These are phyloP conservation scores for Eurystomus gularis DNA, from an alignment of 2,113 vertebrate genomes.

Conservation along the genomic window DNA sequence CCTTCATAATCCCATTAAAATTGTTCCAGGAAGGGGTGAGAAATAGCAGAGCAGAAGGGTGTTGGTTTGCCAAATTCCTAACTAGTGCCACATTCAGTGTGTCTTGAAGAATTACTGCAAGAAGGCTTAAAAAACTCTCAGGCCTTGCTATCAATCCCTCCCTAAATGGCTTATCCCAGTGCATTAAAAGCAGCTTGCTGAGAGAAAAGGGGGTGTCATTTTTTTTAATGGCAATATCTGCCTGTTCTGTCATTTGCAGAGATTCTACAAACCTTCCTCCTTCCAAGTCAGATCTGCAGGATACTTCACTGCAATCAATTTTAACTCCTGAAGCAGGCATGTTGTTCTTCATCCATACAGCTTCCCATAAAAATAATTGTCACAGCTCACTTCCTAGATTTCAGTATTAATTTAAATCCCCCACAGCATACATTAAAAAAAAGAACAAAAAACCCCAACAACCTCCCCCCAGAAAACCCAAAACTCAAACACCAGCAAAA, in stretches of 20 bases:
- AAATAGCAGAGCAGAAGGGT: neutral
- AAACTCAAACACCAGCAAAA: neutral
- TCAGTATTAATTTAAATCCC: neutral
- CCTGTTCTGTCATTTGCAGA: neutral
- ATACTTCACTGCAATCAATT: neutral
- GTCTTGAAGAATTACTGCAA: neutral
- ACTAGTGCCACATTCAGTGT: neutral
- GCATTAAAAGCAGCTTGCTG: neutral
- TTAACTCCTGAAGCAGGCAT: neutral
- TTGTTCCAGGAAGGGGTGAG: neutral
- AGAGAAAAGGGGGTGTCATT: neutral
- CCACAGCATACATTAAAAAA: neutral
- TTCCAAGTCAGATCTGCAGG: neutral
- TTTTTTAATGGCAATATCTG: neutral
- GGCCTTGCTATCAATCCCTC: neutral
- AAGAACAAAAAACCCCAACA: neutral
- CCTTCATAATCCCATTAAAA: neutral
- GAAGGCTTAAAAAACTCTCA: neutral
- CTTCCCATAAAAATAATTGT: neutral
- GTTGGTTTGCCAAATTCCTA: neutral
- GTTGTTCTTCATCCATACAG: neutral
- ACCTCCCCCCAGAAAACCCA: neutral
- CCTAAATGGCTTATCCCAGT: neutral
- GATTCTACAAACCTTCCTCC: neutral
- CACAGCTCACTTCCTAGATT: neutral